Percentiles rank a stretch among this genome's conserved stretches.
Evolutionary conservation across 2,888 invertebrate species (phyloP).

Genomic region (Nymphalis c-album): DNA sequence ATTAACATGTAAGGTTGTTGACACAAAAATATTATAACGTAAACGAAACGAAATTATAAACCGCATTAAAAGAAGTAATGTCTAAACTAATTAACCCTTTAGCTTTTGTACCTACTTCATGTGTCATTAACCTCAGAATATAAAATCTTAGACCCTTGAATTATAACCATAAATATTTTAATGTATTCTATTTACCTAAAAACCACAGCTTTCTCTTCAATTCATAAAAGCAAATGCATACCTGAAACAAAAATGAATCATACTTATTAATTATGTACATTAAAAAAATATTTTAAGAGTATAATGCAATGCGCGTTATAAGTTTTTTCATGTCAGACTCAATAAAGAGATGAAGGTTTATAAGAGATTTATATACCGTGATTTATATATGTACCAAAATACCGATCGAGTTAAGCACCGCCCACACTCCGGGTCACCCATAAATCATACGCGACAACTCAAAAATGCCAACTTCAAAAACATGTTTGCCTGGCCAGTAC

Average conservation of each 20-base stretch:
- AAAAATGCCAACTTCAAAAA: constrained; percentile 81
- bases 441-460: constrained; percentile 81
- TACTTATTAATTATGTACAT: not conserved
- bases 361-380: constrained; percentile 53
- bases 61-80: not conserved
- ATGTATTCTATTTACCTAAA: constrained; percentile 11
- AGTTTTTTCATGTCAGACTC: constrained; percentile 38
- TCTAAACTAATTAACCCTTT: not conserved
- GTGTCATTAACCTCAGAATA: not conserved
- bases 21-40: constrained; percentile 1
- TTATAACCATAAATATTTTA: constrained; percentile 13
- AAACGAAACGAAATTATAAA: not conserved
- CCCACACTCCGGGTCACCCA: constrained; percentile 70
- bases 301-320: constrained; percentile 14
- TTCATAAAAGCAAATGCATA: constrained; percentile 32
- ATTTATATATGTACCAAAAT: constrained; percentile 76
- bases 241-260: constrained; percentile 37
- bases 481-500: constrained; percentile 77
- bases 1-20: not conserved
- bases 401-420: constrained; percentile 78
- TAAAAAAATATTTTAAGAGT: not conserved
- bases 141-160: not conserved
- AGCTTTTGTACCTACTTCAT: constrained; percentile 2
- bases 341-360: constrained; percentile 45
- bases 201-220: constrained; percentile 24